These are phyloP conservation scores for Epizoanthus ramosus DNA, from an alignment of 92 coral and sea anemone genomes.

Conservation along the genomic window DNA sequence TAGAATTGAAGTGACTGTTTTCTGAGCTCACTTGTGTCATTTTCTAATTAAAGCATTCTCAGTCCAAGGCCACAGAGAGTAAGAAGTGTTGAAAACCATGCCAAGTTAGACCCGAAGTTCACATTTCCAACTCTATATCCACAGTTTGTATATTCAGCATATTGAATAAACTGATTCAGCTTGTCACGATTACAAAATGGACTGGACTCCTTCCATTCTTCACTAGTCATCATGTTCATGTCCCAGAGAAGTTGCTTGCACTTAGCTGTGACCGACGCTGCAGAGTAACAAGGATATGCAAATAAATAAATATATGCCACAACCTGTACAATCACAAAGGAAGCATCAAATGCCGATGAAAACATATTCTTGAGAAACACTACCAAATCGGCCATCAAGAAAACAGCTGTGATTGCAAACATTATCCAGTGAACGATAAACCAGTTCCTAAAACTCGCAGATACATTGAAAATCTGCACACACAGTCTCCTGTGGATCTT, in stretches of 20 bases:
- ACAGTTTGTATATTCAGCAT: constrained; percentile 68
- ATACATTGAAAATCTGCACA: constrained; percentile 51
- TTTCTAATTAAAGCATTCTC: constrained; percentile 32
- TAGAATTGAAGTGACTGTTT: too few relatives aligned
- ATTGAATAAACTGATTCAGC: constrained; percentile 67
- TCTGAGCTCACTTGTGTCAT: background rate
- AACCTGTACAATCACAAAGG: constrained; percentile 2
- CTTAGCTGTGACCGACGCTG: constrained; percentile 64
- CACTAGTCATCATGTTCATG: constrained; percentile 66
- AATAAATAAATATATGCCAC: constrained; percentile 49
- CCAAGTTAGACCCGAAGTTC: constrained; percentile 67
- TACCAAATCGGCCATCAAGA: constrained; percentile 51
- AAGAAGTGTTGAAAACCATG: constrained; percentile 71
- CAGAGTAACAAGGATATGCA: constrained; percentile 74
- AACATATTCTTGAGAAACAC: constrained; percentile 15
- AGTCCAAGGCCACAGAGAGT: constrained; percentile 60
- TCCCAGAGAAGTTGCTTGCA: constrained; percentile 64
- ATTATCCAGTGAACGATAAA: constrained; percentile 67
- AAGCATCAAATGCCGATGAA: constrained; percentile 8
- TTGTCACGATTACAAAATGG: constrained; percentile 57
- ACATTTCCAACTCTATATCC: constrained; percentile 67
- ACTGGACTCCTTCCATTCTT: constrained; percentile 63
- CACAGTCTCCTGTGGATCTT: constrained; percentile 61
- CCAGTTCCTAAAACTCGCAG: constrained; percentile 64
- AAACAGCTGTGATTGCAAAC: constrained; percentile 51